Evolutionary conservation across 2,888 invertebrate species (phyloP).

Genomic region (Lucinisca nassula): DNA sequence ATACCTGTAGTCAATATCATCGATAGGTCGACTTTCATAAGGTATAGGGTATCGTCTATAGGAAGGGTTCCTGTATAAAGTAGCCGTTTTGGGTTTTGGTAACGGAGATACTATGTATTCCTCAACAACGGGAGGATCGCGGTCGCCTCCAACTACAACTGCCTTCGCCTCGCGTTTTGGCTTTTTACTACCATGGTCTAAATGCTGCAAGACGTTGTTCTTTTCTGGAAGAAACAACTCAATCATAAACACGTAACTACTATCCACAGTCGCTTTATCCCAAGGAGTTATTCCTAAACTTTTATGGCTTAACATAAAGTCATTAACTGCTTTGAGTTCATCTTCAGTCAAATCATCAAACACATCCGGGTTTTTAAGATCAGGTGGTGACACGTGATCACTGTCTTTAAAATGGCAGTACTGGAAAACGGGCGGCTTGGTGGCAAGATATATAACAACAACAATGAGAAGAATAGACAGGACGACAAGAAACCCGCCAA

Average conservation of each 20-base stretch:
- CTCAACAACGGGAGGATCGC: slow-evolving; percentile 75
- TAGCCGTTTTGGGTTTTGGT: slow-evolving; percentile 69
- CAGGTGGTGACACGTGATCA: slow-evolving; percentile 59
- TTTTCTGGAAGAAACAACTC: slow-evolving; percentile 77
- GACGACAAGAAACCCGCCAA: slow-evolving; percentile 5
- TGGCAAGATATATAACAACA: slow-evolving; percentile 40
- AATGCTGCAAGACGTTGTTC: slow-evolving; percentile 68
- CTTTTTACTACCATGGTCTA: slow-evolving; percentile 58
- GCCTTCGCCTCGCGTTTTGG: slow-evolving; percentile 77
- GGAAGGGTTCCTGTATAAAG: slow-evolving; percentile 66
- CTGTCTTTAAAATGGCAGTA: slow-evolving; percentile 31
- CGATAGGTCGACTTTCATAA: slow-evolving; percentile 74
- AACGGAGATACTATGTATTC: slow-evolving; percentile 82
- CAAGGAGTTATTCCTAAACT: slow-evolving; percentile 61
- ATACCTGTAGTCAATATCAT: slow-evolving; percentile 69
- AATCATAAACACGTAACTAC: slow-evolving; percentile 76
- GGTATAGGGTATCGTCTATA: slow-evolving; percentile 74
- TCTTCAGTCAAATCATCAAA: slow-evolving; percentile 78
- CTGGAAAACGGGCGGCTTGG: not conserved
- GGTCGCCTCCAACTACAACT: slow-evolving; percentile 77
- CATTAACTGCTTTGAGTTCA: slow-evolving; percentile 71
- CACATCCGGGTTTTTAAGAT: slow-evolving; percentile 73
- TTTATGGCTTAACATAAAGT: slow-evolving; percentile 67
- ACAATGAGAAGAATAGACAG: slow-evolving; percentile 27
- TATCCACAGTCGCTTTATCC: slow-evolving; percentile 61